These are phyloP conservation scores for Anguilla marmorata DNA, from an alignment of 2,797 vertebrate genomes.

Conservation along the genomic window DNA sequence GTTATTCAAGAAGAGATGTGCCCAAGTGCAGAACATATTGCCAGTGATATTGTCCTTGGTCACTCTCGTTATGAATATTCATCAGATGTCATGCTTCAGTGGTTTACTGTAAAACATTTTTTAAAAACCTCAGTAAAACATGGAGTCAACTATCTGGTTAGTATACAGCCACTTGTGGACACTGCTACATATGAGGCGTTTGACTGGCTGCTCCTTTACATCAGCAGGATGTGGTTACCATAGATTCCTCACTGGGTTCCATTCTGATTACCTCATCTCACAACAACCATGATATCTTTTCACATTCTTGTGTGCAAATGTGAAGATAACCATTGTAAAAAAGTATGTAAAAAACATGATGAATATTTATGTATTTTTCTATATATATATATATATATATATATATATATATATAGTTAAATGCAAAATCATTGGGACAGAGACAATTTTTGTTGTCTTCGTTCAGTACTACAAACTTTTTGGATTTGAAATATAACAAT, in stretches of 20 bases:
- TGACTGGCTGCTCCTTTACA: conserved; percentile 34
- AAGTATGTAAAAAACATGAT: not conserved
- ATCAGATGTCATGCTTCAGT: not conserved
- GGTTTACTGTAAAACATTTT: not conserved
- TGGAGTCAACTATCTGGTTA: not conserved
- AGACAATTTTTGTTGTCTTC: too few relatives aligned
- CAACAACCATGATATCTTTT: conserved; percentile 7
- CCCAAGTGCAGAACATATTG: not conserved
- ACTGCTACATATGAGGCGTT: conserved; percentile 46
- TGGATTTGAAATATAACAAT: too few relatives aligned
- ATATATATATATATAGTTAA: too few relatives aligned
- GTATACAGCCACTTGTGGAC: not conserved
- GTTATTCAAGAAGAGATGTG: not conserved
- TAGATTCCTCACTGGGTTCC: not conserved
- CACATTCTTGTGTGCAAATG: conserved; percentile 20
- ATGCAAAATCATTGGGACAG: too few relatives aligned
- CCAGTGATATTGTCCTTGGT: not conserved
- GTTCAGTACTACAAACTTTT: too few relatives aligned
- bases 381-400: too few relatives aligned
- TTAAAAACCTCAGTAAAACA: not conserved
- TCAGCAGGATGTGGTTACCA: not conserved
- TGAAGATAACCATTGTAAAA: not conserved
- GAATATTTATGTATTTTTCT: not conserved
- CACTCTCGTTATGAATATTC: not conserved
- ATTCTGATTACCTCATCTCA: not conserved